Evolutionary conservation across 37 sponge, comb jelly and placozoan species (phyloP).

Genomic region (Theonella swinhoei): DNA sequence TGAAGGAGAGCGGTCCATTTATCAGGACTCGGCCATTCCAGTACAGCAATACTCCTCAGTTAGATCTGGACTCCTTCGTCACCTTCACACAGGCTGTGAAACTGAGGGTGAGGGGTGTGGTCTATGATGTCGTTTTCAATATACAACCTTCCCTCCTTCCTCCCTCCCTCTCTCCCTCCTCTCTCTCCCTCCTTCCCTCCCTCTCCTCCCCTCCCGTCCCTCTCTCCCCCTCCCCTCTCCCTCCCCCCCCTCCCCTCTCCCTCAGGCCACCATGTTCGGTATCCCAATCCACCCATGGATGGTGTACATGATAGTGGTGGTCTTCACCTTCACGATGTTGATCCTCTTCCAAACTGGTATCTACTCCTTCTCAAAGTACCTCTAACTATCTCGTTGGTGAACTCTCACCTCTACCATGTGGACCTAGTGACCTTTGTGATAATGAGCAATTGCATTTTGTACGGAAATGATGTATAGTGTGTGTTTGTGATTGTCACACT

Average conservation of each 20-base stretch:
- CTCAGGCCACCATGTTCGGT: slow-evolving; percentile 79
- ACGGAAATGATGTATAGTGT: no score
- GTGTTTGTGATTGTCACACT: no score
- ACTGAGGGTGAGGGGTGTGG: slow-evolving; percentile 39
- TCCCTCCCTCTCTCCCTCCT: background rate
- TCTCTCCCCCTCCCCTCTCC: slow-evolving; percentile 10
- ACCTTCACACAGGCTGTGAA: slow-evolving; percentile 38
- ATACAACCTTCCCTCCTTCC: background rate
- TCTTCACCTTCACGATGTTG: slow-evolving; percentile 49
- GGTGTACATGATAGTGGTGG: slow-evolving; percentile 20
- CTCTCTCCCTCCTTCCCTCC: background rate
- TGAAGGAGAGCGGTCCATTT: slow-evolving; percentile 43
- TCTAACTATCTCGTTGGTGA: background rate
- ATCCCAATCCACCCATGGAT: slow-evolving; percentile 77
- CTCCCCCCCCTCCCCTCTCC: background rate
- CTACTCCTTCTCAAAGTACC: slow-evolving; percentile 30
- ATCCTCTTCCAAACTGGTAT: slow-evolving; percentile 50
- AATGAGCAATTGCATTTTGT: no score
- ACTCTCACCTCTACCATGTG: background rate
- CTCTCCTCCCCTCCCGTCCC: background rate
- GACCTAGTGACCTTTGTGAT: no score
- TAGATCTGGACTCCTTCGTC: slow-evolving; percentile 68
- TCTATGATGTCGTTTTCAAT: background rate
- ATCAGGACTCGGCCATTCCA: slow-evolving; percentile 67
- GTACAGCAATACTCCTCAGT: slow-evolving; percentile 49